Evolutionary conservation across 2,888 invertebrate genomes (phyloP).

Genomic region (Nysson spinosus): DNA sequence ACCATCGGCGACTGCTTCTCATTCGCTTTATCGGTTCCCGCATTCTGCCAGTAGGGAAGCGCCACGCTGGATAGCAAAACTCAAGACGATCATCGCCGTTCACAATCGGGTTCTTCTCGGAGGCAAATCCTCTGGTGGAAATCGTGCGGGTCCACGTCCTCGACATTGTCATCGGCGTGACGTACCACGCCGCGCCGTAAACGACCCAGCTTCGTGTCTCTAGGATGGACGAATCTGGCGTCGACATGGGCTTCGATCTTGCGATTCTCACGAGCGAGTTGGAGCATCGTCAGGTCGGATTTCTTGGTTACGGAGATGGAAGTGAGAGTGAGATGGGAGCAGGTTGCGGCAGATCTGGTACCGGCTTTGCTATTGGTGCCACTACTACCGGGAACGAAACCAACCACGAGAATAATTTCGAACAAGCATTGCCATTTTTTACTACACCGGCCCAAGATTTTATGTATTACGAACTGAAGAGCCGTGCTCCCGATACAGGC

Average conservation of each 20-base stretch:
- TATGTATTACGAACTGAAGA: slow-evolving; percentile 83
- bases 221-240: slow-evolving; percentile 82
- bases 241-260: slow-evolving; percentile 83
- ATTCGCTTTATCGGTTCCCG: slow-evolving; percentile 27
- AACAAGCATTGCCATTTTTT: slow-evolving; percentile 80
- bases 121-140: too few species aligned
- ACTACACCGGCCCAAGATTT: slow-evolving; percentile 80
- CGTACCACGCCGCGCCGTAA: slow-evolving; percentile 10
- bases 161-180: too few species aligned
- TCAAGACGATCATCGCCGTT: slow-evolving; percentile 10
- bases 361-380: neutral
- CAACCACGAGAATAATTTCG: slow-evolving; percentile 79
- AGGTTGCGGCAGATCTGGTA: too few species aligned
- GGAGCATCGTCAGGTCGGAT: slow-evolving; percentile 16
- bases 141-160: too few species aligned
- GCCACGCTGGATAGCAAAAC: slow-evolving; percentile 49
- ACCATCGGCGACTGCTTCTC: slow-evolving; percentile 5
- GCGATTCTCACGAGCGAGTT: slow-evolving; percentile 80
- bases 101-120: slow-evolving; percentile 16
- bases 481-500: slow-evolving; percentile 81
- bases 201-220: neutral
- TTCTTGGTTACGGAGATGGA: too few species aligned
- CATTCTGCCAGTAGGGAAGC: slow-evolving; percentile 43
- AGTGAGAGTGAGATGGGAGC: too few species aligned
- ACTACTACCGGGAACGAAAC: slow-evolving; percentile 54